phyloP scores from a whole-genome alignment of 2,888 invertebrate species.

The Subacronicta megacephala region DNA sequence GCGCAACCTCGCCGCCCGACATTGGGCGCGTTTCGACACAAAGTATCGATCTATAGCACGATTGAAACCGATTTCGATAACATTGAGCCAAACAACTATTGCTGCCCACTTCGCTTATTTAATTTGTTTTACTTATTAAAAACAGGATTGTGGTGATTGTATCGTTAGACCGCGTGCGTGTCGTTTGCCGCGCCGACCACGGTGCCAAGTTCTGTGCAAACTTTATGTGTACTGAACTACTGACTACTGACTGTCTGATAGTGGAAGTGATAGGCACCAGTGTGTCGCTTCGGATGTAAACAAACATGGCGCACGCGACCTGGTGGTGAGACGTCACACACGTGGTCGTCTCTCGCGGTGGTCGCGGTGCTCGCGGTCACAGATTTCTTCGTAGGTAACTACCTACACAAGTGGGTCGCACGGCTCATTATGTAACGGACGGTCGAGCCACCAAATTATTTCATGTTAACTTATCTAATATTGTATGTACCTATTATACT shows the following conservation, averaged over 20 bases:
- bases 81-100: constrained; percentile 57
- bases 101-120: constrained; percentile 17
- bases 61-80: constrained; percentile 74
- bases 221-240: neutral
- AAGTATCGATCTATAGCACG: constrained; percentile 56
- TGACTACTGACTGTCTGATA: too few relatives aligned
- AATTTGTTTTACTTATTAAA: neutral
- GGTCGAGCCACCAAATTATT: constrained; percentile 22
- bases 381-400: too few relatives aligned
- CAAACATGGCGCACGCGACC: constrained; percentile 20
- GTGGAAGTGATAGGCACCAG: neutral
- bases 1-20: constrained; percentile 68
- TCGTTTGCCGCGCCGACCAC: neutral
- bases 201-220: neutral
- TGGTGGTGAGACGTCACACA: constrained; percentile 14
- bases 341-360: constrained; percentile 2
- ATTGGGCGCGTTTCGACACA: constrained; percentile 72
- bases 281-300: constrained; percentile 33
- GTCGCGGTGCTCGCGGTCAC: constrained; percentile 3
- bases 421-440: constrained; percentile 41
- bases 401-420: constrained; percentile 40
- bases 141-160: neutral
- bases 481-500: constrained; percentile 13
- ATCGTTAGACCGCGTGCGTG: neutral
- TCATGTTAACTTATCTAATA: constrained; percentile 37